Evolutionary conservation across 2,113 vertebrate genomes (phyloP).

Genomic region (Ammodytes dubius): DNA sequence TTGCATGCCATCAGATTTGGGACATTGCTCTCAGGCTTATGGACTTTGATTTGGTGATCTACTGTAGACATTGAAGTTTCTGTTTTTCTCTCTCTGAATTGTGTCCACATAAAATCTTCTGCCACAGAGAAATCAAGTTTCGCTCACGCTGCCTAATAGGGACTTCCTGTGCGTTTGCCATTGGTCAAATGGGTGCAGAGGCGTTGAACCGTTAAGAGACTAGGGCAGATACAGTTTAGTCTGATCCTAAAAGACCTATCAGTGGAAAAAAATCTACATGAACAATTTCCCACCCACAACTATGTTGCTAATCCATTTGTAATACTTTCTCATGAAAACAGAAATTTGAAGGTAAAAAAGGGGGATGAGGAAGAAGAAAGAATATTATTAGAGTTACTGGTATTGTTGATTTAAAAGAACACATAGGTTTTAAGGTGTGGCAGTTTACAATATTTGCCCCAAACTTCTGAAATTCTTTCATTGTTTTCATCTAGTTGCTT

Average conservation of each 20-base stretch:
- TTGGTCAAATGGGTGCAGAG: neutral
- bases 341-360: too few species aligned
- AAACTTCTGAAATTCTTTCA: too few species aligned
- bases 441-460: too few species aligned
- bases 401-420: too few species aligned
- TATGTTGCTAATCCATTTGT: too few species aligned
- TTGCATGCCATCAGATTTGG: neutral
- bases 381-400: too few species aligned
- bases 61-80: neutral
- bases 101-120: neutral
- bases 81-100: neutral
- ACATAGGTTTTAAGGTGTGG: too few species aligned
- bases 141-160: neutral
- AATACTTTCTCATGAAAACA: too few species aligned
- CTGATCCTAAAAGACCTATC: neutral
- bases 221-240: constrained; percentile 4
- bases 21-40: neutral
- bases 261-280: neutral
- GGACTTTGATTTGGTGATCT: neutral
- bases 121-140: constrained; percentile 5
- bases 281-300: too few species aligned
- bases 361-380: too few species aligned
- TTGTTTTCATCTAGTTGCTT: too few species aligned
- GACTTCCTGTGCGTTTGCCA: constrained; percentile 39
- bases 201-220: constrained; percentile 1